These are phyloP conservation scores for Yasuhikotakia modesta DNA, from an alignment of 2,797 vertebrate genomes.

Conservation along the genomic window DNA sequence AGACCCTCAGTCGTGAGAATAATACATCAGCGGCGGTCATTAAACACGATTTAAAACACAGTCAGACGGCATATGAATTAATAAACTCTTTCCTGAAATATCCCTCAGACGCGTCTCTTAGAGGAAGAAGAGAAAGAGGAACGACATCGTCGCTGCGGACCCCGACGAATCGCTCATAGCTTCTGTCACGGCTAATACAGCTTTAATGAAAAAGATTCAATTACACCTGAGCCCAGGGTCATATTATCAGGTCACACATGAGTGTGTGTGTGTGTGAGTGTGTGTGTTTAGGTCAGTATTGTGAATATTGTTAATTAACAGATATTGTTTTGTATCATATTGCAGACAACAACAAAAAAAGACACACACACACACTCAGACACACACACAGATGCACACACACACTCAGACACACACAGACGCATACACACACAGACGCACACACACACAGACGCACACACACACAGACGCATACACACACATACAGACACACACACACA, in stretches of 20 bases:
- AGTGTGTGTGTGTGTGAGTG: not conserved
- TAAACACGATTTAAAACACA: not conserved
- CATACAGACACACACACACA: no score
- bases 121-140: not conserved
- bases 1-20: slow-evolving; percentile 4
- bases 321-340: no score
- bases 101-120: not conserved
- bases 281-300: no score
- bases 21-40: not conserved
- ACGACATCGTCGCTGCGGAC: not conserved
- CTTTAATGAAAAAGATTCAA: slow-evolving; percentile 6
- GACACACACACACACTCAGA: no score
- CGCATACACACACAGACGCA: no score
- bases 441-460: no score
- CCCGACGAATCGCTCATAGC: not conserved
- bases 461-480: no score
- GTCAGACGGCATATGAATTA: not conserved
- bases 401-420: no score
- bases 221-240: not conserved
- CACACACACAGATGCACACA: no score
- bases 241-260: not conserved
- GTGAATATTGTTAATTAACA: no score
- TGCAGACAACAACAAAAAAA: no score
- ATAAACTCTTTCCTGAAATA: slow-evolving; percentile 12
- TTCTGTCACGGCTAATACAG: not conserved